Evolutionary conservation across 2,113 vertebrate species (phyloP).

Genomic region (Oncorhynchus tshawytscha): DNA sequence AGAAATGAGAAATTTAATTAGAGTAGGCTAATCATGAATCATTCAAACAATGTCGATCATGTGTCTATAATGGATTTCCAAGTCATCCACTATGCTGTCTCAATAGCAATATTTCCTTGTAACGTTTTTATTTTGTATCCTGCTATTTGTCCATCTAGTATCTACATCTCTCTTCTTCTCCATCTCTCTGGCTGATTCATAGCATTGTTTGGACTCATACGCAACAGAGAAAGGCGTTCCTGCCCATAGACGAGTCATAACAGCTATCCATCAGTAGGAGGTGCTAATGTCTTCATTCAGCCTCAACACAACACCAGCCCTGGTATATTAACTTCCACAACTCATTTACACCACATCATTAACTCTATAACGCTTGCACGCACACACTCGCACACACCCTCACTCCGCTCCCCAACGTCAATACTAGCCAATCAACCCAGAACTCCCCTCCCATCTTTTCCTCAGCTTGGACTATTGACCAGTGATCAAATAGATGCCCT

Average conservation of each 20-base stretch:
- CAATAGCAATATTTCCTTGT: too few species aligned
- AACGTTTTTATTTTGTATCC: background rate
- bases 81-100: too few species aligned
- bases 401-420: conserved; percentile 14
- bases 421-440: conserved; percentile 21
- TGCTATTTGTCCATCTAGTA: background rate
- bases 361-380: background rate
- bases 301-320: background rate
- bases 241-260: background rate
- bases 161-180: background rate
- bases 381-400: background rate
- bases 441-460: background rate
- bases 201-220: background rate
- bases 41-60: too few species aligned
- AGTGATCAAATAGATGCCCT: conserved; percentile 7
- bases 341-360: conserved; percentile 8
- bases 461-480: conserved; percentile 20
- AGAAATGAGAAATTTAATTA: too few species aligned
- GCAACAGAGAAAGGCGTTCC: background rate
- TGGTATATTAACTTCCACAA: background rate
- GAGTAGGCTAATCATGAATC: too few species aligned
- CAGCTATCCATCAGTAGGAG: background rate
- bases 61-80: too few species aligned
- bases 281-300: background rate
- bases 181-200: background rate